Evolutionary conservation across 2,797 vertebrate species (phyloP), one percentile per base, ranked within the genome.

Genomic region (Hafferia zeledoni): DNA sequence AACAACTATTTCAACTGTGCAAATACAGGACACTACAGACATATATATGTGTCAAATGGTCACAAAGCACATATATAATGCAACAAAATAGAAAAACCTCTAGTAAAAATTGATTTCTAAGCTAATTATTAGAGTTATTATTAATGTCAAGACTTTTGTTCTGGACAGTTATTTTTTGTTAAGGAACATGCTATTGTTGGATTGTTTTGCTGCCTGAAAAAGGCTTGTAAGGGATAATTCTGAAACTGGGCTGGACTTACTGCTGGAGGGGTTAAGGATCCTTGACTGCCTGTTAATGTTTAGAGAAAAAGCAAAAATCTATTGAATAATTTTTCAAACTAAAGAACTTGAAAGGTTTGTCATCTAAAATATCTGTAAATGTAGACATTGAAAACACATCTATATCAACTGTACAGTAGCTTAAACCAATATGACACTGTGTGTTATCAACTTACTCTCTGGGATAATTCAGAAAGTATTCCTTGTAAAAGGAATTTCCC

Each of bases 361-460:
- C 10, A 30, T 72, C 23, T 63, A 61, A 93, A 91, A 67, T 67
- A 35, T 31, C 47, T 96, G 87, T 91, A 81, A 84, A 94, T 68
- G 37, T 78, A 74, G 92, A 64, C 2, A 30, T 13, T 71, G 69
- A 94, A 83, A 81, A 39, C 10, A 57, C 3, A 46, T 53, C 59
- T 69, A 4, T 82, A 76, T 87, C 60, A 89, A 28, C 57, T 57
- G 13, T 39, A 39, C 4, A 87, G 44, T 16, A 84, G 33, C 67
- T 96, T 94, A 87, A 94, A 90, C 64, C 37, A 75, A 4, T 64
- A 46, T 41, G 75, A 52, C 17, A 64, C 16, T 47, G 4, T n/a
- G 44, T 46, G 16, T 5, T 83, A 33, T 37, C 25, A 30, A 53
- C 22, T 49, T 75, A 33, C 12, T 57, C 13, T 22, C 10, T 41